A percentile compares a stretch with the other conserved stretches of the same genome.
Evolutionary conservation across 2,113 vertebrate species (phyloP).

Genomic region (Saccopteryx bilineata): DNA sequence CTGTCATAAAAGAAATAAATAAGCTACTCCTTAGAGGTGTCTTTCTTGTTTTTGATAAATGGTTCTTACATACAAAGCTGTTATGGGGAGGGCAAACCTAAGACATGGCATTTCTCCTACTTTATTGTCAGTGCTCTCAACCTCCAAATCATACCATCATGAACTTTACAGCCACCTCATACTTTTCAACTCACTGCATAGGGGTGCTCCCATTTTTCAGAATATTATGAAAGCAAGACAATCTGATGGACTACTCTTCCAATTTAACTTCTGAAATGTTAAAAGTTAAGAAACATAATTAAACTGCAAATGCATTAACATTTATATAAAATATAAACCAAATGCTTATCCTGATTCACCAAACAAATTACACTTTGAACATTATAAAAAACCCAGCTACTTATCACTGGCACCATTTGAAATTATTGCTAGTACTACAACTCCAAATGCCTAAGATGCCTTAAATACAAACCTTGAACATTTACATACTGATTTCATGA

Average conservation of each 20-base stretch:
- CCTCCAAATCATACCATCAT: conserved; percentile 63
- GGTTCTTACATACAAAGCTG: conserved; percentile 35
- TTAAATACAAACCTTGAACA: conserved; percentile 99
- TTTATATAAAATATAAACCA: conserved; percentile 99
- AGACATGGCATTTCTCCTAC: conserved; percentile 28
- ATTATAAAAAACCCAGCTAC: conserved; percentile 90
- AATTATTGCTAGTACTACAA: conserved; percentile 97
- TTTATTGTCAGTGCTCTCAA: conserved; percentile 60
- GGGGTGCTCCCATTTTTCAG: conserved; percentile 72
- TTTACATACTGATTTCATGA: conserved; percentile 99
- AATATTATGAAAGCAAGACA: conserved; percentile 84
- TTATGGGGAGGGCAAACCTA: conserved; percentile 33
- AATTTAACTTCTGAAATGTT: conserved; percentile 87
- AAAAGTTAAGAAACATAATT: conserved; percentile 99
- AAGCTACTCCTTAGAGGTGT: conserved; percentile 62
- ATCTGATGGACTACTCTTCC: conserved; percentile 87
- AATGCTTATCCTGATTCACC: conserved; percentile 98
- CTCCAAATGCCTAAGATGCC: conserved; percentile 99
- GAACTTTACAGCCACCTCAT: conserved; percentile 79
- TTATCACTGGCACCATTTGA: conserved; percentile 99
- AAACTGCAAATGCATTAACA: conserved; percentile 93
- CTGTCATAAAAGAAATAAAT: conserved; percentile 74
- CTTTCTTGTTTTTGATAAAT: conserved; percentile 68
- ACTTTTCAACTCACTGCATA: conserved; percentile 74
- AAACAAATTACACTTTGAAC: conserved; percentile 99